Conservation (phyloP, 1,140 invertebrate species). For the Scylla paramamosain region DNA sequence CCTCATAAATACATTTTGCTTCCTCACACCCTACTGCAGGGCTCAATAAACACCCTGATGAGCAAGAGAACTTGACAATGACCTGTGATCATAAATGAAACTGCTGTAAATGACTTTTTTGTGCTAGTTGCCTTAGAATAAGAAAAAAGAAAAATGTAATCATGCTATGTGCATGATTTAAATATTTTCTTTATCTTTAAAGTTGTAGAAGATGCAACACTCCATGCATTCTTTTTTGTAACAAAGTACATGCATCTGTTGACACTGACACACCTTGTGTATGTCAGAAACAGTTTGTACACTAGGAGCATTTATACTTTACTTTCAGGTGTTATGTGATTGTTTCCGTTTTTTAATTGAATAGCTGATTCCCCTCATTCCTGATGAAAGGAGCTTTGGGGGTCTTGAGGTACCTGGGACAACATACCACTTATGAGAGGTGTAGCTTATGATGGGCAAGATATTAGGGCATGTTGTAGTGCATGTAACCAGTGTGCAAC, state of each 20-base stretch:
- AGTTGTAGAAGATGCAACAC: background rate
- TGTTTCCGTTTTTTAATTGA: background rate
- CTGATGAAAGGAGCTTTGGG: background rate
- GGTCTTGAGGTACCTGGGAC: background rate
- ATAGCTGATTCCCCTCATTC: background rate
- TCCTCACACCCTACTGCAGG: background rate
- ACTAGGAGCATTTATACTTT: slow-evolving; percentile 1
- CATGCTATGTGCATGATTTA: background rate
- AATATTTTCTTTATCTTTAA: background rate
- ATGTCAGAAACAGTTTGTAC: slow-evolving; percentile 6
- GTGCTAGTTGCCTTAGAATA: background rate
- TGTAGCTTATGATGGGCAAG: too few species aligned
- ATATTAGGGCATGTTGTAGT: too few species aligned
- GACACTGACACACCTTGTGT: background rate
- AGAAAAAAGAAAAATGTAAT: background rate
- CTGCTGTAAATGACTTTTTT: background rate
- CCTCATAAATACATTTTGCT: background rate
- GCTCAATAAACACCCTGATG: background rate
- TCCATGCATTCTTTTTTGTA: background rate
- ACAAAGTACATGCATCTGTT: background rate
- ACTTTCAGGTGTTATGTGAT: background rate
- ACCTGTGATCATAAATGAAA: background rate
- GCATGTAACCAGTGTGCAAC: too few species aligned
- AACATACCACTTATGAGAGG: background rate
- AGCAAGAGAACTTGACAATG: background rate